Base-by-base conservation (phyloP, 2,113 vertebrate species). In the Rhizomys pruinosus region DNA sequence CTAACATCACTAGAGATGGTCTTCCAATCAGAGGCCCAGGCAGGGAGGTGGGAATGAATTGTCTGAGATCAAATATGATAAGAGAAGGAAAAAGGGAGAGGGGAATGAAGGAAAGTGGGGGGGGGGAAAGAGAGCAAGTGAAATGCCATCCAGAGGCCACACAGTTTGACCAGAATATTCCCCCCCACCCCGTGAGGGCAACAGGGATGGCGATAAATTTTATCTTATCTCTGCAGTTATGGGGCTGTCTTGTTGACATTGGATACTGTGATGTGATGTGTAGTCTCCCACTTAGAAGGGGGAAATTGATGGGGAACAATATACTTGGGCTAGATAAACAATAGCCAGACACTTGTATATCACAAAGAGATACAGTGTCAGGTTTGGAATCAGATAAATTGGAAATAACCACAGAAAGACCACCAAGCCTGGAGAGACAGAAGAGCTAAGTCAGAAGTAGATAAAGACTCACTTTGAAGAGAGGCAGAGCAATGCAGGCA, bases 311-410 rank as follows among this genome's bases (percentile, higher is more conserved):
- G 95, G 93, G 90, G 92, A 96, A 86, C 96, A 94, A 97, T 96
- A 61, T 0, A 55, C 93, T 91, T 82, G 94, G 84, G 90, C 80
- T 3, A 55, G 96, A 95, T 95, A 97, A 97, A 96, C 96, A 96
- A 93, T 92, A 96, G 95, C 47, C 81, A 80, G 95, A 96, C 84
- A 73, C 76, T 66, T 93, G 94, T 93, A 73, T 47, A 94, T 93
- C 95, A 94, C 84, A 71, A 89, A 15, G 20, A 90, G 42, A 96
- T 97, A 92, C 96, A 96, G 97, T 96, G 97, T 97, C 98, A 97
- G 95, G 94, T 92, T 97, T 96, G 89, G 96, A 97, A 98, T 97
- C 97, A 96, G 97, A 98, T 98, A 98, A 97, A 97, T 97, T 97
- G 96, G 93, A 98, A 98, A 97, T 97, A 98, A 97, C 96, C 96